Base-by-base conservation (phyloP, 2,113 vertebrate species). In the Coregonus clupeaformis region DNA sequence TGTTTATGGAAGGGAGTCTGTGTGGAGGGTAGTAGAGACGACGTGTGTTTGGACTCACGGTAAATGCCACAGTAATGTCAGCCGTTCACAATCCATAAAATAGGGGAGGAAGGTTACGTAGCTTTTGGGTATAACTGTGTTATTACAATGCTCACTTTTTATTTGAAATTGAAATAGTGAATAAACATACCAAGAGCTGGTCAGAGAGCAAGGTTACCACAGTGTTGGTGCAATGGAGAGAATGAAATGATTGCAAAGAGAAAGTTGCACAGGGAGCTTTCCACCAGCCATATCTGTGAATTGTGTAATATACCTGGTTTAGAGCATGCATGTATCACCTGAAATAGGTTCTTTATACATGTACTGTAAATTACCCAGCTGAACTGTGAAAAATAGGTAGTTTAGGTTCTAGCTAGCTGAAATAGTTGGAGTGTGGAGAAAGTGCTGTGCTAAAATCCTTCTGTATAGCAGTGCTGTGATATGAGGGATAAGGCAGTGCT, bases 31-130 rank as follows among this genome's bases (percentile, higher is more conserved):
- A 78, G 70, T 47, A 62, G 70, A 42, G 69, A 72, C 9, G 9
- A 11, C 36, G 2, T 42, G 36, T 73, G 80, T 81, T 85, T 86
- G 76, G 62, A 81, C 77, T 81, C 14, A 47, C 80, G 78, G 76
- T 85, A 90, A 90, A 91, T 88, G 87, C 84, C 85, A 90, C 68
- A 63, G 75, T 86, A 88, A 88, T 88, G 85, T 88, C 86, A 86
- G 32, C 83, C 29, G 73, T 71, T 74, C 75, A 59, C 68, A 9
- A 80, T 80, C 80, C 64, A 81, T 83, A 73, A 78, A 80, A 55
- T 77, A 66, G 80, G 30, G 71, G 29, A 22, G 67, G 16, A 55
- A 55, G n/a, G 3, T 52, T 47, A 47, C 16, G 2, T 9, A 55
- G 45, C 25, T 71, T 69, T 27, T 27, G 12, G 30, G 16, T 18